Base-by-base conservation (phyloP, 2,888 invertebrate genomes). In the Congeria kusceri region DNA sequence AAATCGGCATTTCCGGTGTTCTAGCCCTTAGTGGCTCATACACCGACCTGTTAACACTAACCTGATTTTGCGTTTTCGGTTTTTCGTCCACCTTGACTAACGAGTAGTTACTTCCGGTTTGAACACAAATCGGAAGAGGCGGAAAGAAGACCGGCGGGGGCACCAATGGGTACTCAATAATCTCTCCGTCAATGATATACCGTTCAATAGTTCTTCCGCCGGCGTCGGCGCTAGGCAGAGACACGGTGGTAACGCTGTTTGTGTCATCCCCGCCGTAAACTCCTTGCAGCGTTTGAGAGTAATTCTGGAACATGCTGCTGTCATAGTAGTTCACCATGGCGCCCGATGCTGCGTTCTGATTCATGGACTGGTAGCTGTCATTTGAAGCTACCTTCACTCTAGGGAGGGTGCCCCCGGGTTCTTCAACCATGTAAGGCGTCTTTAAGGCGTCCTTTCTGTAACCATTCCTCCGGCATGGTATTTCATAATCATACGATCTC, bases 81-180 rank as follows among this genome's bases (percentile, higher is more conserved):
- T 67, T 80, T 20, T 80, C 57, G 53, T 83, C 77, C 15, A 84
- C 79, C 29, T 80, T 82, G 47, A 82, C 78, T 44, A 86, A 71
- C 29, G 73, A 70, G 64, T 82, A 86, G n/a, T 72, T 77, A 11
- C 47, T 66, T 25, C 63, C 64, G 23, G 76, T 69, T 46, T 68
- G 79, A 69, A 74, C 67, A 49, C 63, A 57, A 18, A 74, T 53
- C 18, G 65, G n/a, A 3, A 64, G 32, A 13, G 71, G 61, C 1
- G 79, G 77, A 13, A 67, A 29, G 13, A 46, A 68, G 3, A 58
- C 61, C 27, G 75, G 73, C 3, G 74, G 74, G 25, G 63, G 63
- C 9, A 65, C 39, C 44, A 64, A 29, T 13, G 77, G 79, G 39
- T 61, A 70, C 13, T 59, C 49, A 13, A 49, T 44, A 1, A 71